A percentile compares a stretch with the other conserved stretches of the same genome.
phyloP scores from a whole-genome alignment of 2,888 invertebrate genomes.

The Nomada fucata region DNA sequence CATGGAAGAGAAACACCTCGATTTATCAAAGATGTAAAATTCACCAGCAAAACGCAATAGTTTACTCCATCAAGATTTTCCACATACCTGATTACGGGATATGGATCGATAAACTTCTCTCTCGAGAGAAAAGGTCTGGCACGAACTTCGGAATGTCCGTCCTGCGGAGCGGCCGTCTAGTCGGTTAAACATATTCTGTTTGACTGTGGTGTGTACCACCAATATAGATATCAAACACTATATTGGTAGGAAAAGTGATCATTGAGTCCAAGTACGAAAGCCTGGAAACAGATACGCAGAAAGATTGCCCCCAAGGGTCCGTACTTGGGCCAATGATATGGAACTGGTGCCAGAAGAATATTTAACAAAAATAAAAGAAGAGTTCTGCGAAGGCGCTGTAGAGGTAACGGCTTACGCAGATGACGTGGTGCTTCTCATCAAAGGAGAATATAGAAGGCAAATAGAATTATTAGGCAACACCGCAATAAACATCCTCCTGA shows the following conservation, averaged over 20 bases:
- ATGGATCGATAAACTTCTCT: not conserved
- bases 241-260: not conserved
- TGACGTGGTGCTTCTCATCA: not conserved
- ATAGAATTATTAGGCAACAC: not conserved
- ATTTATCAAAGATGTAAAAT: not conserved
- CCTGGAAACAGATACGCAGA: not conserved
- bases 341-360: conserved; percentile 4
- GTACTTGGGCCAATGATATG: not conserved
- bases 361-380: not conserved
- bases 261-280: not conserved
- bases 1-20: not conserved
- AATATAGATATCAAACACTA: not conserved
- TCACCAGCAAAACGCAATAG: not conserved
- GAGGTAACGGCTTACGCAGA: too few relatives aligned
- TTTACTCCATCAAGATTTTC: not conserved
- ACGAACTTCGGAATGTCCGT: not conserved
- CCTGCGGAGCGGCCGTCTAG: not conserved
- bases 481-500: not conserved
- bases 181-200: not conserved
- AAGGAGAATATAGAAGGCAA: conserved; percentile 5
- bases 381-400: too few relatives aligned
- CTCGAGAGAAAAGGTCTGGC: not conserved
- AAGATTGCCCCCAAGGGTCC: conserved; percentile 15
- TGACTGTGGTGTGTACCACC: not conserved
- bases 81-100: not conserved